phyloP scores from a whole-genome alignment of 1,140 invertebrate genomes.

The Tribolium castaneum region DNA sequence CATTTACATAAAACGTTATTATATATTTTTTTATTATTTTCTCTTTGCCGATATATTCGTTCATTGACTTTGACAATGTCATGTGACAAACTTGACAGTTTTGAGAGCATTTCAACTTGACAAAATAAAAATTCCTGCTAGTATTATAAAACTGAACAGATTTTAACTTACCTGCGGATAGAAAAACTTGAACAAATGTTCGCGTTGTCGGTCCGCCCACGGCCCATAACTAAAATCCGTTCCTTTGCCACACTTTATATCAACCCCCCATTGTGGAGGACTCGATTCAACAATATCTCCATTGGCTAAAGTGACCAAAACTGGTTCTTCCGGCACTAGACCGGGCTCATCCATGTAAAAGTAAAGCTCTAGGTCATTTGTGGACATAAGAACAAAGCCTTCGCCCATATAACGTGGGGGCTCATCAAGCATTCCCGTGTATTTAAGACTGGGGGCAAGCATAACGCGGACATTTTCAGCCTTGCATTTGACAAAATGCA shows the following conservation, averaged over 20 bases:
- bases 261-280: conserved; percentile 93
- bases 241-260: conserved; percentile 94
- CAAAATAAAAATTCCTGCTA: too few relatives aligned
- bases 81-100: too few relatives aligned
- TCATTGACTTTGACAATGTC: too few relatives aligned
- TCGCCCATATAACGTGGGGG: conserved; percentile 98
- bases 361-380: conserved; percentile 93
- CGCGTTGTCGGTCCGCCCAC: conserved; percentile 96
- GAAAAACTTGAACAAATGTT: conserved; percentile 96
- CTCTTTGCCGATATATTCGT: too few relatives aligned
- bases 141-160: too few relatives aligned
- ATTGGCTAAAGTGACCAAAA: conserved; percentile 90
- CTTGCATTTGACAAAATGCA: conserved; percentile 96
- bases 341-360: conserved; percentile 97
- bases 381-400: conserved; percentile 96
- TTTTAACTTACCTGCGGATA: conserved; percentile 75
- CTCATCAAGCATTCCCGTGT: conserved; percentile 92
- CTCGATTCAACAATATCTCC: conserved; percentile 92
- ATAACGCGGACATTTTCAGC: conserved; percentile 91
- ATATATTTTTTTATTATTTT: too few relatives aligned
- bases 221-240: conserved; percentile 98
- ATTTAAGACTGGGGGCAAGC: conserved; percentile 93
- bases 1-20: too few relatives aligned
- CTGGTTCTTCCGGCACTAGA: conserved; percentile 88
- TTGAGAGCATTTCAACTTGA: too few relatives aligned